Conservation (phyloP, 2,888 invertebrate species). For the Tetranychus piercei region DNA sequence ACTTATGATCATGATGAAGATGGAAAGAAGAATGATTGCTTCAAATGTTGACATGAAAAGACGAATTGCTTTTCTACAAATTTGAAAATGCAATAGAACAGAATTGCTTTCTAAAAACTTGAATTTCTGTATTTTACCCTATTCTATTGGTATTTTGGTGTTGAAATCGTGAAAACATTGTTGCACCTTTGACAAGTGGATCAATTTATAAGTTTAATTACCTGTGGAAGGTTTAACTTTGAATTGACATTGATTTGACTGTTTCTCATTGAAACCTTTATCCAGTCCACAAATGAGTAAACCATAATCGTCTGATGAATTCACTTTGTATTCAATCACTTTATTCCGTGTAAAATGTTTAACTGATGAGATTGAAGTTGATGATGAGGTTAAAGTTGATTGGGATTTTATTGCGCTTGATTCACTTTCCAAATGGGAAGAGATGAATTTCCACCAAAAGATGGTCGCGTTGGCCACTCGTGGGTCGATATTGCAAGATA, state of each 20-base stretch:
- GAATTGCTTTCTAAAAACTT: not conserved
- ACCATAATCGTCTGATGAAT: not conserved
- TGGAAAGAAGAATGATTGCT: not conserved
- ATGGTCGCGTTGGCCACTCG: not conserved
- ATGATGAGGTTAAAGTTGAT: not conserved
- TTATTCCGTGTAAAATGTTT: not conserved
- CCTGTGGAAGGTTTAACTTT: not conserved
- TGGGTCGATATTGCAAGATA: not conserved
- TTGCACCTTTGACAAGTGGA: too few relatives aligned
- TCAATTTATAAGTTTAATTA: not conserved
- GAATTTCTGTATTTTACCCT: too few relatives aligned
- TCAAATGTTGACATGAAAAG: not conserved
- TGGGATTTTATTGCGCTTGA: too few relatives aligned
- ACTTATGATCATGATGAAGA: not conserved
- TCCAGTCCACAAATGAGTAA: not conserved
- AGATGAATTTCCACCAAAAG: slow-evolving; percentile 3
- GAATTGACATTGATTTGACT: not conserved
- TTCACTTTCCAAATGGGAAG: not conserved
- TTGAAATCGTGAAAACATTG: too few relatives aligned
- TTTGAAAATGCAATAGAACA: not conserved
- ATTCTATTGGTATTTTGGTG: too few relatives aligned
- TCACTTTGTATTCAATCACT: not conserved
- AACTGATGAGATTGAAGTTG: not conserved
- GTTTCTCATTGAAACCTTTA: not conserved
- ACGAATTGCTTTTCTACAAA: too few relatives aligned